Base-by-base conservation (phyloP, 1,140 invertebrate genomes). In the Ctenoplectra terminalis region DNA sequence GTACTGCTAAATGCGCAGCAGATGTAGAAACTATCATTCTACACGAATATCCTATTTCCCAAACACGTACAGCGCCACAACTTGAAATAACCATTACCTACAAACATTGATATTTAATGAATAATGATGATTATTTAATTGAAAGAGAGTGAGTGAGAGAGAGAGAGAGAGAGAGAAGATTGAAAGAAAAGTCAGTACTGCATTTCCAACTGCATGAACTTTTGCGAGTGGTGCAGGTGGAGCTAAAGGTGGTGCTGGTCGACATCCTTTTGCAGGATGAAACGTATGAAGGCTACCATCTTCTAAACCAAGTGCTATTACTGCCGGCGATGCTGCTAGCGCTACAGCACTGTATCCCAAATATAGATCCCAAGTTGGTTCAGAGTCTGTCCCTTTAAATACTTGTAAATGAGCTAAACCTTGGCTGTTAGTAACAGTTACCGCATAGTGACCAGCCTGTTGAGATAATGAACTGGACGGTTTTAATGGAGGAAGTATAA, bases 261-360 rank as follows among this genome's bases (percentile, higher is more conserved):
- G 94, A 11, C 94, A 91, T 20, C 95, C 96, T 83, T 93, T 95
- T 0, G 88, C 89, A 6, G 93, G 94, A 81, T 95, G 94, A 81
- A 97, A 95, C 20, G 95, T 94, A 90, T 96, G 95, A 76, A 97
- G 93, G 66, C 95, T 95, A 34, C 95, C 94, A 91, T 97, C 96
- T 69, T 95, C 95, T 89, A 96, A 96, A 46, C 95, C 94, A 63
- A 96, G 92, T 84, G 94, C 95, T 60, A 96, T 94, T 72, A 95
- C 94, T 29, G 94, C 91, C 37, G 93, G 90, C 3, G 93, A 91
- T 2, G 90, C 91, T 11, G 92, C 91, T 6, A 94, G 77, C 8
- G 91, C 93, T 6, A 93, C 92, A 0, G 91, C 90, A 54, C 76
- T 91, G 54, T 94, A 93, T 46, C 93, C 93, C 9, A 94, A 85